A percentile compares a stretch with the other conserved stretches of the same genome.
phyloP scores from a whole-genome alignment of 2,797 vertebrate genomes.

The Echiichthys vipera region DNA sequence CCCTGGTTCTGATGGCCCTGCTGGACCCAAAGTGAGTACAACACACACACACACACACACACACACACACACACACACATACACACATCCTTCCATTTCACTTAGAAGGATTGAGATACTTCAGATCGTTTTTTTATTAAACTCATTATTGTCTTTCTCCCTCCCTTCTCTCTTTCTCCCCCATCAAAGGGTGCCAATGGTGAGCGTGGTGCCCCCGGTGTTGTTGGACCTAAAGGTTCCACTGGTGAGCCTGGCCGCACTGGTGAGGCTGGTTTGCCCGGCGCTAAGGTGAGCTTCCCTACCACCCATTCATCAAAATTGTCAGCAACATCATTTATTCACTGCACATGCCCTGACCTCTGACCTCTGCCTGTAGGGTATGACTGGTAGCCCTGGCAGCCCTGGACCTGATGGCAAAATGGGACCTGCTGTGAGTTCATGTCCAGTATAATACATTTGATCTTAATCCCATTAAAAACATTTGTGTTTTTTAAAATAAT shows the following conservation, averaged over 20 bases:
- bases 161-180: not conserved
- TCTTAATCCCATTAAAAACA: not conserved
- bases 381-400: slow-evolving; percentile 96
- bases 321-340: not conserved
- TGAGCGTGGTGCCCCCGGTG: slow-evolving; percentile 91
- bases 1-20: slow-evolving; percentile 92
- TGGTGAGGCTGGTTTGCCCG: slow-evolving; percentile 88
- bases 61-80: not conserved
- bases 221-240: slow-evolving; percentile 91
- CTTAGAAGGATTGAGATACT: not conserved
- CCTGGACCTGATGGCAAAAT: slow-evolving; percentile 95
- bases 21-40: slow-evolving; percentile 90
- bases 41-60: not conserved
- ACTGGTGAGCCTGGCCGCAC: slow-evolving; percentile 93
- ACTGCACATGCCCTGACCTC: slow-evolving; percentile 17
- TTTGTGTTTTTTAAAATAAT: not conserved
- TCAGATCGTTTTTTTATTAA: not conserved
- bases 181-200: slow-evolving; percentile 89
- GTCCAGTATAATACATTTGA: not conserved
- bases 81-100: not conserved
- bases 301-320: not conserved
- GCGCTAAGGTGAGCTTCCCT: slow-evolving; percentile 88
- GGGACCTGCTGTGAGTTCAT: slow-evolving; percentile 90
- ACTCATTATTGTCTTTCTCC: not conserved
- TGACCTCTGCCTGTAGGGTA: slow-evolving; percentile 84